Percentiles rank a stretch among this genome's conserved stretches.
Evolutionary conservation across 2,797 vertebrate species (phyloP).

Genomic region (Phoeniculus purpureus): DNA sequence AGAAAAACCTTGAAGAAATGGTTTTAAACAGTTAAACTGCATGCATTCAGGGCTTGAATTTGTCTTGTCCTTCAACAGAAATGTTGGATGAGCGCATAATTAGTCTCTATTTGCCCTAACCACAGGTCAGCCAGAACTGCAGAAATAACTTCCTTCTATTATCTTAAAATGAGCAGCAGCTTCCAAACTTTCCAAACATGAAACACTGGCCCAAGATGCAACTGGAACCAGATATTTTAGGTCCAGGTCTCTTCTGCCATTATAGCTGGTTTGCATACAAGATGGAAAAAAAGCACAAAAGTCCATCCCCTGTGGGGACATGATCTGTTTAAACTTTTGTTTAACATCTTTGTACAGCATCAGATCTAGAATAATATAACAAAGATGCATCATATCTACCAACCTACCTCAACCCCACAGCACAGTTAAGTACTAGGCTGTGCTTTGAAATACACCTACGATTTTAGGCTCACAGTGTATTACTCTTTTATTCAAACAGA

Average conservation of each 20-base stretch:
- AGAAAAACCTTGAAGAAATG: conserved; percentile 47
- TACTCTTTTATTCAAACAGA: neutral
- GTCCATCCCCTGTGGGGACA: neutral
- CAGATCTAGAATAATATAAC: neutral
- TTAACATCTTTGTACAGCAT: neutral
- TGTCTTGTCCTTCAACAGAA: conserved; percentile 37
- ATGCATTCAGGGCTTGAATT: neutral
- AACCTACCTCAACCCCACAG: neutral
- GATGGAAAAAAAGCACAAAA: neutral
- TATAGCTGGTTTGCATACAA: neutral
- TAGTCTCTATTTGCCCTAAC: neutral
- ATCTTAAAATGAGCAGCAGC: neutral
- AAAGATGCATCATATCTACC: neutral
- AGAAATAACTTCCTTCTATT: neutral
- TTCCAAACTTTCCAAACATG: neutral
- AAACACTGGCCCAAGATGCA: neutral
- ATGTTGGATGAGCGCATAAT: neutral
- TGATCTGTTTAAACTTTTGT: neutral
- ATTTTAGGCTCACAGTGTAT: accelerated
- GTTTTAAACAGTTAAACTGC: conserved; percentile 45
- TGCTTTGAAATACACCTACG: neutral
- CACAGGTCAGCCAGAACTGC: neutral
- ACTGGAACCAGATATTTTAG: neutral
- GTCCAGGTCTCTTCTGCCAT: neutral
- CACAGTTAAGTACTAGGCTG: neutral